phyloP scores from a whole-genome alignment of 2,797 vertebrate species.

The Galago senegalensis region DNA sequence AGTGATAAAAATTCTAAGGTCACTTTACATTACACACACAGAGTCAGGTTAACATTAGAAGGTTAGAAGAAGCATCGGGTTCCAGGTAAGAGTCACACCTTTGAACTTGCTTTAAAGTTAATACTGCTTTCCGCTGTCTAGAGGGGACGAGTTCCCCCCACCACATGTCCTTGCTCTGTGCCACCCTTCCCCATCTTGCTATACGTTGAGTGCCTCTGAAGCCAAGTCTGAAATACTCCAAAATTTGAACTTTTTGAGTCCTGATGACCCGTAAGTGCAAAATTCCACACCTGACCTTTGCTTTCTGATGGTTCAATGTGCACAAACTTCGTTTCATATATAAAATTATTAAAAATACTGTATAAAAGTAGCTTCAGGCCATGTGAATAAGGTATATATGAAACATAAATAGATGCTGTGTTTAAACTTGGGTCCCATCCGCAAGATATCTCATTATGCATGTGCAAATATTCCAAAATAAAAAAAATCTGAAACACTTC shows the following conservation, averaged over 20 bases:
- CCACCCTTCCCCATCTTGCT: not conserved
- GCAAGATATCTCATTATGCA: not conserved
- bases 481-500: not conserved
- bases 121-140: not conserved
- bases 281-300: not conserved
- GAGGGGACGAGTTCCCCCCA: not conserved
- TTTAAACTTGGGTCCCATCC: not conserved
- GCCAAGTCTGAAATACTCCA: not conserved
- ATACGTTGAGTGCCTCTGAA: not conserved
- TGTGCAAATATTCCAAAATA: not conserved
- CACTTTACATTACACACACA: not conserved
- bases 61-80: not conserved
- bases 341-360: not conserved
- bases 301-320: not conserved
- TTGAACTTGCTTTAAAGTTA: too few species aligned
- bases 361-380: not conserved
- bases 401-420: not conserved
- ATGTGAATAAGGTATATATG: not conserved
- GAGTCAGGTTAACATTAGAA: not conserved
- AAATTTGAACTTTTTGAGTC: not conserved
- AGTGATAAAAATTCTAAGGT: not conserved
- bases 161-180: accelerated
- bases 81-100: not conserved
- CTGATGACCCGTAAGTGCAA: not conserved
- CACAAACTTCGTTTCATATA: not conserved